Percentiles rank a stretch among this genome's conserved stretches.
Conservation (phyloP, 2,113 vertebrate genomes). For the Callocephalon fimbriatum region DNA sequence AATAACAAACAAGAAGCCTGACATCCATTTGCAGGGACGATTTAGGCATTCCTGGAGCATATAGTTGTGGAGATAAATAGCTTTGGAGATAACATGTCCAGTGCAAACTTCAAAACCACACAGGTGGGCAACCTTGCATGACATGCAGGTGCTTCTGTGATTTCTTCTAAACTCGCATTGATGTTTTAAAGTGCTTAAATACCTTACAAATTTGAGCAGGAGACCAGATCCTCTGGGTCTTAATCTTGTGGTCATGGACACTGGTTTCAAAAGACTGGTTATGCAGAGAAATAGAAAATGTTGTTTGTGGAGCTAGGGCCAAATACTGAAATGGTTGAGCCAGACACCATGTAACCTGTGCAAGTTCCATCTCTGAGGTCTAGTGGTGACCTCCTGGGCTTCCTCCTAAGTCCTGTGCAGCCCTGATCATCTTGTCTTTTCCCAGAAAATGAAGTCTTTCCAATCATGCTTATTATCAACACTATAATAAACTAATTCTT, state of each 20-base stretch:
- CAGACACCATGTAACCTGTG: background rate
- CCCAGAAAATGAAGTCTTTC: background rate
- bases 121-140: background rate
- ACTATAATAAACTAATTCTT: background rate
- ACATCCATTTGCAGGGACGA: background rate
- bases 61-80: background rate
- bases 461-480: background rate
- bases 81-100: background rate
- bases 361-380: background rate
- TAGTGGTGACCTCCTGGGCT: background rate
- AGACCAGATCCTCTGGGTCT: background rate
- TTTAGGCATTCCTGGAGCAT: background rate
- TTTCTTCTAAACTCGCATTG: background rate
- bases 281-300: background rate
- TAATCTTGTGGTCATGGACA: background rate
- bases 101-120: background rate
- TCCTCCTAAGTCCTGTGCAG: background rate
- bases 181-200: background rate
- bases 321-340: background rate
- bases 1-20: background rate
- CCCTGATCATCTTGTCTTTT: background rate
- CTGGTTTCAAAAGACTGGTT: background rate
- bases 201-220: background rate
- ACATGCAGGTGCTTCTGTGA: background rate
- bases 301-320: background rate